A percentile compares a stretch with the other conserved stretches of the same genome.
These are phyloP conservation scores for Listronotus oregonensis DNA, from an alignment of 1,140 invertebrate genomes.

Conservation along the genomic window DNA sequence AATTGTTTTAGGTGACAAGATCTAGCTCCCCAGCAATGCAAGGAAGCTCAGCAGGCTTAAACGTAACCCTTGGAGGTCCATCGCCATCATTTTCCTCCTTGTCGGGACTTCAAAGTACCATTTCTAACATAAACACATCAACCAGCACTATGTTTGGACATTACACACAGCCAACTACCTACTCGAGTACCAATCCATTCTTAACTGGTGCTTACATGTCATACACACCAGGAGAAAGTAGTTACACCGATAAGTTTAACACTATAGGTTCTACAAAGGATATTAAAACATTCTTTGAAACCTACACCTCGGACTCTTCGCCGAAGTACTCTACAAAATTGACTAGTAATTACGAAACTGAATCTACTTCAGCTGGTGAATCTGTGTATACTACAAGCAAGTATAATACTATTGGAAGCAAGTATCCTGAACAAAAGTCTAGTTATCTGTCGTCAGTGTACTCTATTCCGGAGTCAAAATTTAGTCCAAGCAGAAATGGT, in stretches of 20 bases:
- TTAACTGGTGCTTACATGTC: constrained; percentile 59
- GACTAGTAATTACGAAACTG: constrained; percentile 38
- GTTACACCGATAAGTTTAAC: constrained; percentile 48
- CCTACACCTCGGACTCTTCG: constrained; percentile 38
- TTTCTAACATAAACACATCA: constrained; percentile 54
- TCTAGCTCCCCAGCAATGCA: constrained; percentile 60
- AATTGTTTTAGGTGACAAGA: constrained; percentile 39
- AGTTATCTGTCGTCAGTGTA: constrained; percentile 44
- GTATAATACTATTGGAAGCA: constrained; percentile 47
- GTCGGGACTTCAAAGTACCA: constrained; percentile 51
- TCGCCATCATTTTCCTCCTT: constrained; percentile 51
- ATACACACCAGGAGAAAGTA: constrained; percentile 54
- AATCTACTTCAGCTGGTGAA: constrained; percentile 31
- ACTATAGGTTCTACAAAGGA: constrained; percentile 50
- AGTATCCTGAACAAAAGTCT: constrained; percentile 44
- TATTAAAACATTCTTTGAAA: constrained; percentile 51
- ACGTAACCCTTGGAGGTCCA: constrained; percentile 61
- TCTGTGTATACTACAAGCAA: constrained; percentile 19
- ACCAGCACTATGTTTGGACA: constrained; percentile 41
- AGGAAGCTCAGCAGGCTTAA: constrained; percentile 63
- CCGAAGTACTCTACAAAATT: constrained; percentile 47
- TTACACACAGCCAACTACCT: constrained; percentile 53
- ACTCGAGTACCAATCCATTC: constrained; percentile 65
- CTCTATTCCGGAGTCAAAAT: constrained; percentile 44
- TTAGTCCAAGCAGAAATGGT: constrained; percentile 42